Base-by-base conservation (phyloP, 2,888 invertebrate genomes). In the Acanthosepion esculentum region DNA sequence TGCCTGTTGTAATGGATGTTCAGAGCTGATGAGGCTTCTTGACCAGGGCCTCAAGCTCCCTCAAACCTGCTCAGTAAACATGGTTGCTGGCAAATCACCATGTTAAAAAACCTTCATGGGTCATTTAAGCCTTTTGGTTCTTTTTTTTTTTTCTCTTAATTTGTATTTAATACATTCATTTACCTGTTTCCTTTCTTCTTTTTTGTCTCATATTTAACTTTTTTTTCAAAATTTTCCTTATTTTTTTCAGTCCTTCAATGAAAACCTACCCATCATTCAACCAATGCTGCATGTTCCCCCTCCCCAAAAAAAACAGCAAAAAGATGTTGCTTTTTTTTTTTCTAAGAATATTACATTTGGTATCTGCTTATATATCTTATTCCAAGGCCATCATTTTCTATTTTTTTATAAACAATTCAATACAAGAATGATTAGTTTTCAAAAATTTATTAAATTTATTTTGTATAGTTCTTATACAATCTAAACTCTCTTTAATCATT, bases 31-130 rank as follows among this genome's bases (percentile, higher is more conserved):
- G 18, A 96, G 97, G 94, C 95, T 97, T 53, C 95, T 97, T 53
- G 96, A 97, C 93, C 96, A 96, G 95, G 97, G 97, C 3, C 95
- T 97, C 0, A 97, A 97, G 95, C 95, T 97, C 48, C 97, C 97
- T 1, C 95, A 97, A 91, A 96, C 96, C 41, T 97, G 97, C 95
- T 95, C 97, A 20, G 96, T 96, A 91, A 97, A 97, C 95, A 97
- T 97, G 97, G 97, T 97, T 33, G 95, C 95, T 29, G 96, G 96
- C 48, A 97, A 96, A 94, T 96, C 97, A 8, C 95, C 97, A 96
- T 97, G 97, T 94, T 97, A 95, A 95, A 50, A 33, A 29, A 29
- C 29, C n/a, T 78, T n/a, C n/a, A 33, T 33, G n/a, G 78, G 41
- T 78, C 15, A 33, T 78, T 78, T 78, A n/a, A 78, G 18, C 8